Percentiles rank a stretch among this genome's conserved stretches.
These are phyloP conservation scores for Belonocnema kinseyi DNA, from an alignment of 1,140 invertebrate species.

Conservation along the genomic window DNA sequence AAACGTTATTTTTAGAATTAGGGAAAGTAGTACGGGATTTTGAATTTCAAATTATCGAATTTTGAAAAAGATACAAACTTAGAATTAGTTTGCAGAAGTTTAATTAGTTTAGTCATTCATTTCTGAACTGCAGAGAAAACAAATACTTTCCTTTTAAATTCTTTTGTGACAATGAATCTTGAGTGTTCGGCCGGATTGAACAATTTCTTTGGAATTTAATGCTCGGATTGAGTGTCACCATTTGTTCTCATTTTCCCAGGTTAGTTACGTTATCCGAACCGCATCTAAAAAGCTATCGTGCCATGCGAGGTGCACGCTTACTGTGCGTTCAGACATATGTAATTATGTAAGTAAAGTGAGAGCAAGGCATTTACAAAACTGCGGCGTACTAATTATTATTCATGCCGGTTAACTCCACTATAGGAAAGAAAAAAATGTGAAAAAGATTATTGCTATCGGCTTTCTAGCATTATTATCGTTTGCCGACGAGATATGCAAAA, in stretches of 20 bases:
- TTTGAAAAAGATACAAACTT: too few species aligned
- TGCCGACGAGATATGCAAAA: constrained; percentile 27
- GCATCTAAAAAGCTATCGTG: not conserved
- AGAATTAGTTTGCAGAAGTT: too few species aligned
- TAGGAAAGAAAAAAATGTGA: not conserved
- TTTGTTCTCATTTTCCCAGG: not conserved
- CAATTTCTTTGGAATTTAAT: not conserved
- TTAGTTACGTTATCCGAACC: constrained; percentile 5
- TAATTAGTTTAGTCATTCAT: too few species aligned
- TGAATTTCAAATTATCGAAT: too few species aligned
- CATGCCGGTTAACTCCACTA: constrained; percentile 21
- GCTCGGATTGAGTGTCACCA: not conserved
- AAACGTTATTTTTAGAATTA: too few species aligned
- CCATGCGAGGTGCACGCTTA: not conserved
- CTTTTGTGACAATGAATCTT: too few species aligned
- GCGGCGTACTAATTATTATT: constrained; percentile 23
- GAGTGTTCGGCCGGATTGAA: too few species aligned
- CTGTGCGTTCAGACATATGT: constrained; percentile 5
- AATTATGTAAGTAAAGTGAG: constrained; percentile 27
- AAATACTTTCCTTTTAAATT: too few species aligned
- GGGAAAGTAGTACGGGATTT: too few species aligned
- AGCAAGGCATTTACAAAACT: constrained; percentile 18
- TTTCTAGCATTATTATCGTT: constrained; percentile 31
- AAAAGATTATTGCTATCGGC: constrained; percentile 29
- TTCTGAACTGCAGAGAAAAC: too few species aligned